These are phyloP conservation scores for Amphiprion clarkii DNA, from an alignment of 2,797 vertebrate genomes.

Conservation along the genomic window DNA sequence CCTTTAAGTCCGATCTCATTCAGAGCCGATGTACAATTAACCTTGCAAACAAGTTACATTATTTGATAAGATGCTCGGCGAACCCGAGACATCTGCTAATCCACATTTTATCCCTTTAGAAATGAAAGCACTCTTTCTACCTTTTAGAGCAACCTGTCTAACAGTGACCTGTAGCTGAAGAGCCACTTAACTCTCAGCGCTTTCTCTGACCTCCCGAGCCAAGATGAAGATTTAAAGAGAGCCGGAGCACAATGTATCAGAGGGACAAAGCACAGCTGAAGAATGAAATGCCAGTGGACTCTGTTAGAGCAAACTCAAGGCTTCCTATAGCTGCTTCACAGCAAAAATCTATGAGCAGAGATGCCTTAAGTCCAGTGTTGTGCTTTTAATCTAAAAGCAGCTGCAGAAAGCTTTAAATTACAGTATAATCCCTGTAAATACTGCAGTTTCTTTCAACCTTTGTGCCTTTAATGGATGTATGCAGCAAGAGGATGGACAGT, in stretches of 20 bases:
- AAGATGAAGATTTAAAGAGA: constrained; percentile 51
- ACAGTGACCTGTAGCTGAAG: constrained; percentile 46
- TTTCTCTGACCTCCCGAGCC: constrained; percentile 33
- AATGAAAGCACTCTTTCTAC: constrained; percentile 24
- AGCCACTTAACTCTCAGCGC: constrained; percentile 40
- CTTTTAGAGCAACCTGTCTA: constrained; percentile 25
- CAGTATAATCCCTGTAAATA: background rate
- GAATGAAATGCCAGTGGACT: constrained; percentile 36
- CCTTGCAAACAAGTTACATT: constrained; percentile 30
- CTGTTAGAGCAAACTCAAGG: constrained; percentile 31
- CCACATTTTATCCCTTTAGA: constrained; percentile 26
- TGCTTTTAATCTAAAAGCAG: background rate
- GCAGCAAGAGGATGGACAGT: background rate
- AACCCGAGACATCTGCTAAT: constrained; percentile 45
- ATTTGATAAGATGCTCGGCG: constrained; percentile 30
- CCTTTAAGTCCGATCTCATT: constrained; percentile 13
- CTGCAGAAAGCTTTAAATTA: background rate
- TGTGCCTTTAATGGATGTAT: background rate
- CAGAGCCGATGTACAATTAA: constrained; percentile 19
- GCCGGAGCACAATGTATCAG: constrained; percentile 37
- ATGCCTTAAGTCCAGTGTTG: background rate
- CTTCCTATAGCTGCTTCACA: constrained; percentile 36
- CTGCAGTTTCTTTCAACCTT: background rate
- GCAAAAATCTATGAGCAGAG: constrained; percentile 27
- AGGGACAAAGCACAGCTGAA: constrained; percentile 36